Base-by-base conservation (phyloP, 2,797 vertebrate genomes). In the Peromyscus attwateri region DNA sequence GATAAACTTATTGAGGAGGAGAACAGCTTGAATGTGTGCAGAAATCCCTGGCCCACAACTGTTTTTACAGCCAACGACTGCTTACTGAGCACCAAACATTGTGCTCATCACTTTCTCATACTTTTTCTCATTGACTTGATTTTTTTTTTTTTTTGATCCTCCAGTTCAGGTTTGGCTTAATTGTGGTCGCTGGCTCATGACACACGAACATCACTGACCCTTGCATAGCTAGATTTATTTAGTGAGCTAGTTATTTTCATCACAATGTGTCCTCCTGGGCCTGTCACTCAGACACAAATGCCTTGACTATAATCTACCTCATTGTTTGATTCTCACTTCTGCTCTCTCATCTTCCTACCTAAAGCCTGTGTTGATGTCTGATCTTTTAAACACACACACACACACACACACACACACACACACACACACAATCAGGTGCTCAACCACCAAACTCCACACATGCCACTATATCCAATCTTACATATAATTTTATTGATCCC, bases 71-170 rank as follows among this genome's bases (percentile, higher is more conserved):
- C 2, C 66, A 37, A 87, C 71, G 92, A 34, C 66, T 34, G 62
- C 62, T 84, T 80, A 76, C 19, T 75, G 14, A 64, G 37, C 34
- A 55, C 40, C 49, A 37, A 85, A 43, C 17, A 57, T 6, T 91
- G 27, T 88, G 40, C 21, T 70, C n/a, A 80, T 60, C 75, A 70
- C 91, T 40, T 87, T 43, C 25, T 79, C 60, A 27, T 0, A 6
- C 25, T 31, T 84, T 62, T 55, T 77, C 21, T 95, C 71, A n/a
- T 34, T 83, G 85, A 84, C 31, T 34, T 37, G n/a, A 55, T 80
- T 94, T 93, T 64, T 95, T 62, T 64, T 95, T 62, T 49, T 49
- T 49, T 49, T 12, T 87, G 62, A 73, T 75, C 21, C 5, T 73
- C 34, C 8, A 40, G 57, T 49, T 8, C 73, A 93, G 75, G 87